Conservation (phyloP, 1,140 invertebrate genomes). For the Heliconius congener region DNA sequence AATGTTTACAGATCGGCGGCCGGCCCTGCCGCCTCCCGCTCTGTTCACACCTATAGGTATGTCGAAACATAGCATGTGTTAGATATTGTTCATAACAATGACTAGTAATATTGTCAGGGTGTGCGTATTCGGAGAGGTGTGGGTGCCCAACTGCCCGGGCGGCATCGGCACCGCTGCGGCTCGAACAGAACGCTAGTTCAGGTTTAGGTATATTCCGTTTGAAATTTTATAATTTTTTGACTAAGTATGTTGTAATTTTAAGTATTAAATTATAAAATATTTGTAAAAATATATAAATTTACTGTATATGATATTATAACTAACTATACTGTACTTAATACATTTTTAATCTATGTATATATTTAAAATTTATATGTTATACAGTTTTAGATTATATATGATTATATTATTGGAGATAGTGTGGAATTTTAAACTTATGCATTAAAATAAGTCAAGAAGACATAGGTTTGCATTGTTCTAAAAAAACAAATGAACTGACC, state of each 20-base stretch:
- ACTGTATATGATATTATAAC: background rate
- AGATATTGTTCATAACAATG: conserved; percentile 60
- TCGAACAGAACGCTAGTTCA: background rate
- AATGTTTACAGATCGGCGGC: conserved; percentile 79
- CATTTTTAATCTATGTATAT: too few species aligned
- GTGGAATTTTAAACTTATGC: background rate
- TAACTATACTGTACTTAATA: background rate
- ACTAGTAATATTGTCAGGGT: conserved; percentile 13
- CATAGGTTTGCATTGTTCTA: background rate
- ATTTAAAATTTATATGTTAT: too few species aligned
- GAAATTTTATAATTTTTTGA: background rate
- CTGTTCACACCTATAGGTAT: conserved; percentile 74
- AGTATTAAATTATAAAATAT: background rate
- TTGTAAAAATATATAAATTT: background rate
- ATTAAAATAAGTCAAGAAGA: background rate
- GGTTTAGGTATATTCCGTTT: background rate
- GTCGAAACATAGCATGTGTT: conserved; percentile 66
- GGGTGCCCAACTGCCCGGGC: background rate
- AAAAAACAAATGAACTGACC: conserved; percentile 49
- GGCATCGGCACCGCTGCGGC: background rate
- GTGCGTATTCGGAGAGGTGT: conserved; percentile 13
- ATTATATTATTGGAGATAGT: background rate
- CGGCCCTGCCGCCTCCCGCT: conserved; percentile 74
- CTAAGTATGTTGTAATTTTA: background rate
- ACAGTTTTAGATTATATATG: background rate